Evolutionary conservation across 2,113 vertebrate genomes (phyloP).

Genomic region (Mirounga angustirostris): DNA sequence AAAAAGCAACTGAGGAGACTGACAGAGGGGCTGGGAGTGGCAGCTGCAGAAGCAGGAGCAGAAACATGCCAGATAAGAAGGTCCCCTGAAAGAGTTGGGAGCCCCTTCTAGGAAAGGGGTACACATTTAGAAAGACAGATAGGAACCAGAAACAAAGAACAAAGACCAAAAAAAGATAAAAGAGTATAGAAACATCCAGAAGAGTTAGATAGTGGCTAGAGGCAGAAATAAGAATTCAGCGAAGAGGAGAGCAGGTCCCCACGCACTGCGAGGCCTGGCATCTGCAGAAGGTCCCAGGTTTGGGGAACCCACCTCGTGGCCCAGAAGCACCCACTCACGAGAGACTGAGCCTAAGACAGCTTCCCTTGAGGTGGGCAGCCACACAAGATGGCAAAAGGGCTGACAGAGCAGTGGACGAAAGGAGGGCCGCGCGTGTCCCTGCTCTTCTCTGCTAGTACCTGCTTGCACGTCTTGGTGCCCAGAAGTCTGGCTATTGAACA

Average conservation of each 20-base stretch:
- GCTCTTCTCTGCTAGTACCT: constrained; percentile 87
- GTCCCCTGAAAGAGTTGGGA: neutral
- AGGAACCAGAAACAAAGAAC: neutral
- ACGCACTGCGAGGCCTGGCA: neutral
- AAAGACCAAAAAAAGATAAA: neutral
- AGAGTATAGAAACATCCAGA: neutral
- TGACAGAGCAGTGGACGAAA: neutral
- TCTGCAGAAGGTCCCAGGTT: neutral
- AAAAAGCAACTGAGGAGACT: neutral
- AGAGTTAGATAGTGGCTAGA: neutral
- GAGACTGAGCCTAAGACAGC: neutral
- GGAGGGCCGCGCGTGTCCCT: too few relatives aligned
- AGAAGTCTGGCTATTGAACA: constrained; percentile 97
- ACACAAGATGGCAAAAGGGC: neutral
- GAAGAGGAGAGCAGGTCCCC: neutral
- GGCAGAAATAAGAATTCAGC: neutral
- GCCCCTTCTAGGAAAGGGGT: neutral
- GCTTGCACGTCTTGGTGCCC: constrained; percentile 97
- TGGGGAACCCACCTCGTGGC: neutral
- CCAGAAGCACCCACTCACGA: neutral
- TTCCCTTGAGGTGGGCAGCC: neutral
- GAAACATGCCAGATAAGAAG: neutral
- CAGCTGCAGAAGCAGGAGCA: neutral
- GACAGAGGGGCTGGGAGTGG: neutral
- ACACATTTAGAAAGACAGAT: neutral